Conservation (phyloP, 2,888 invertebrate species). For the Callyntrura guangdongensis region DNA sequence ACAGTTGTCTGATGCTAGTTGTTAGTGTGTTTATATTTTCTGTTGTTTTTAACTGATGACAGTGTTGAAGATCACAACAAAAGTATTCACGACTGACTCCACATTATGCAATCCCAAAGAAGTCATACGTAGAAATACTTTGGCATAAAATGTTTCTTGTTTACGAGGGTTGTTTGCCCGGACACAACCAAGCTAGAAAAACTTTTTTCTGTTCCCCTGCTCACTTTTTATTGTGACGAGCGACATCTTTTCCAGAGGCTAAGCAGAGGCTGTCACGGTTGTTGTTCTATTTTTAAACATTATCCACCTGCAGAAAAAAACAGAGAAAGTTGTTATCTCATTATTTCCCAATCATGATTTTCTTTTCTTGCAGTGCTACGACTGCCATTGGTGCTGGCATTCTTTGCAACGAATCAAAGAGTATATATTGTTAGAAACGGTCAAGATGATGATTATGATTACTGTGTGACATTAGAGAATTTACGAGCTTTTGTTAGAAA, state of each 20-base stretch:
- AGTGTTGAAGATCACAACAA: conserved; percentile 68
- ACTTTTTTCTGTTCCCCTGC: conserved; percentile 18
- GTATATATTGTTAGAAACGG: conserved; percentile 16
- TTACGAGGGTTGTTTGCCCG: background rate
- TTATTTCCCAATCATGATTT: background rate
- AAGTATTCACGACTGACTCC: conserved; percentile 46
- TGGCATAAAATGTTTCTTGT: background rate
- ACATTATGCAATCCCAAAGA: background rate
- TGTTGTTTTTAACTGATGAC: conserved; percentile 24
- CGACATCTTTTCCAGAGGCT: background rate
- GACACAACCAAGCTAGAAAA: background rate
- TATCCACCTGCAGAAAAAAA: conserved; percentile 24
- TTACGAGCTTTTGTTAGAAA: background rate
- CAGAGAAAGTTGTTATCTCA: background rate
- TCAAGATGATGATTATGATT: background rate
- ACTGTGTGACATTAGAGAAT: background rate
- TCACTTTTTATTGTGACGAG: background rate
- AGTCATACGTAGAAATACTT: background rate
- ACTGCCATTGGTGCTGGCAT: background rate
- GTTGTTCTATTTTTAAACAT: conserved; percentile 19
- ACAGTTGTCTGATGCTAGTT: conserved; percentile 2
- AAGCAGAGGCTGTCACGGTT: background rate
- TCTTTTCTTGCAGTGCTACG: background rate
- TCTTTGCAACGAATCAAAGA: background rate
- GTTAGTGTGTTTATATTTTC: background rate